These are phyloP conservation scores for Oreochromis grahami DNA, from an alignment of 2,797 vertebrate genomes.

Conservation along the genomic window DNA sequence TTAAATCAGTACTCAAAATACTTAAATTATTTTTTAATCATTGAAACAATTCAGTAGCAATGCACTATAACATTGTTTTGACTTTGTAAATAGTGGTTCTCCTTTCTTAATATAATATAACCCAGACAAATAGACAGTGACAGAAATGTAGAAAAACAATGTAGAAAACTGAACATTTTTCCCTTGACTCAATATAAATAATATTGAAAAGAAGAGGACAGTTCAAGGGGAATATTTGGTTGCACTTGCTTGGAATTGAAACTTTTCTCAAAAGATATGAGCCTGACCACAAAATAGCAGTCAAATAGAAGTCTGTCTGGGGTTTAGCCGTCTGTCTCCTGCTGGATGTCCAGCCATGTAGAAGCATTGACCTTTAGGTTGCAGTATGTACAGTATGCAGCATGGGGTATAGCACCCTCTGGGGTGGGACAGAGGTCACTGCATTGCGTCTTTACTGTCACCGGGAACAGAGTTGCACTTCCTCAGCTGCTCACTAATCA, in stretches of 20 bases:
- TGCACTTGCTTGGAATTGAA: background rate
- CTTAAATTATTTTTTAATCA: background rate
- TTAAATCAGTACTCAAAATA: background rate
- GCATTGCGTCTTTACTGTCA: background rate
- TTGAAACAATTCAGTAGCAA: background rate
- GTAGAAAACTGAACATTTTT: background rate
- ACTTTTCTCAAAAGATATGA: background rate
- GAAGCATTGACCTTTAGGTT: constrained; percentile 39
- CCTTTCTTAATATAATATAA: background rate
- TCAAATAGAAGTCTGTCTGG: background rate
- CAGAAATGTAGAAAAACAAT: background rate
- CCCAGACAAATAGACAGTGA: background rate
- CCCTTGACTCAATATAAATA: background rate
- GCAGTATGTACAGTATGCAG: background rate
- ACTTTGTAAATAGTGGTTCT: background rate
- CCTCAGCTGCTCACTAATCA: background rate
- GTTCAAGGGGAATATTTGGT: background rate
- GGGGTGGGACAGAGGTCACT: constrained; percentile 16
- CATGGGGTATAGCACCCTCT: constrained; percentile 20
- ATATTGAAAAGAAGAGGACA: background rate
- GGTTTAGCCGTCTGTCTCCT: background rate
- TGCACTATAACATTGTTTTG: background rate
- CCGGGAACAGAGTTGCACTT: background rate
- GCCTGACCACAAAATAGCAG: background rate
- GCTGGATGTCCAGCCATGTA: constrained; percentile 17